A percentile compares a stretch with the other conserved stretches of the same genome.
phyloP scores from a whole-genome alignment of 1,140 invertebrate species.

The Calliopsis andreniformis region DNA sequence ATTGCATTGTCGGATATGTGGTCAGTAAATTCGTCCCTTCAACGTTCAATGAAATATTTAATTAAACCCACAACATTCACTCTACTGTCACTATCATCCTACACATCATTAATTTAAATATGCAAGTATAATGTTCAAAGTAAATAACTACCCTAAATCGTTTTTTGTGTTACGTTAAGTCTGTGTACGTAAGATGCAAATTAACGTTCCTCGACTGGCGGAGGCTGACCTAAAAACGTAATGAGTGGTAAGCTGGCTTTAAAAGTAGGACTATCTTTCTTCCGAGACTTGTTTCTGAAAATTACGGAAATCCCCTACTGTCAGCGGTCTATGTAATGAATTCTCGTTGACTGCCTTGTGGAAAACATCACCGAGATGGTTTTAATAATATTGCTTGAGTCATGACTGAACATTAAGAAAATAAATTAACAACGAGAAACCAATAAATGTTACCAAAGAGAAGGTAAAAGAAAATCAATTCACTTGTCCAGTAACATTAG shows the following conservation, averaged over 20 bases:
- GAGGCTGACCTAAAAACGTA: conserved; percentile 34
- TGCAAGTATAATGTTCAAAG: neutral
- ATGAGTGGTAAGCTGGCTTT: conserved; percentile 44
- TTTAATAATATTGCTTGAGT: neutral
- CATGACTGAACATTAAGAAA: too few species aligned
- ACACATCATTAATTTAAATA: conserved; percentile 1
- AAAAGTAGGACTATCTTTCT: conserved; percentile 37
- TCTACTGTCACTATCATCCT: neutral
- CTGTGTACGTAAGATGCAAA: conserved; percentile 41
- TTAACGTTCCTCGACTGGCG: conserved; percentile 22
- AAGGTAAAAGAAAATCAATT: too few species aligned
- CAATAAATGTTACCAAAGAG: too few species aligned
- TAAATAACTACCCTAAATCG: conserved; percentile 22
- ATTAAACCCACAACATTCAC: neutral
- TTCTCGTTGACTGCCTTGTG: neutral
- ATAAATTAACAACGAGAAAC: too few species aligned
- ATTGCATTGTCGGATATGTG: too few species aligned
- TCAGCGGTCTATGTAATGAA: neutral
- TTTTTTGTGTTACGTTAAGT: conserved; percentile 6
- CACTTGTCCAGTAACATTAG: too few species aligned
- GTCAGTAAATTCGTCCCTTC: too few species aligned
- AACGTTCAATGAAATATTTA: too few species aligned
- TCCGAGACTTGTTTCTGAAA: conserved; percentile 25
- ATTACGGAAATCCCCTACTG: conserved; percentile 1
- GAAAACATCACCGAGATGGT: neutral